These are phyloP conservation scores for Electrona antarctica DNA, from an alignment of 2,113 vertebrate genomes.

Conservation along the genomic window DNA sequence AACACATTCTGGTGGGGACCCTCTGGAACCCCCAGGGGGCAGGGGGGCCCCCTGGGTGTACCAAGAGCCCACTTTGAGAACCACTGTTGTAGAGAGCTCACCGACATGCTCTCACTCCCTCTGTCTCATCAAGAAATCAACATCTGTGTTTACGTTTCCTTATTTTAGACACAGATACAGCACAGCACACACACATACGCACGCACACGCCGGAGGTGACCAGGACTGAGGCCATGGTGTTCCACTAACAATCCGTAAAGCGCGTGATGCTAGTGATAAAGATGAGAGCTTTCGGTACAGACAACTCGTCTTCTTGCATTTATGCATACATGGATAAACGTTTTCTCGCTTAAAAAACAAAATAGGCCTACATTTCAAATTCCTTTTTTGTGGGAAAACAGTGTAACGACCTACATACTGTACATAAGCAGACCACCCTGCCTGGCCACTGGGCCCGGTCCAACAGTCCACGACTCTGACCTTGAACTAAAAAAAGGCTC, in stretches of 20 bases:
- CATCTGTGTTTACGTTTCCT: not conserved
- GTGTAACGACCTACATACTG: slow-evolving; percentile 22
- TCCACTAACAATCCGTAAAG: no score
- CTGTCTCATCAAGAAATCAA: not conserved
- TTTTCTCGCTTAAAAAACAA: slow-evolving; percentile 9
- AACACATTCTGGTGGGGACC: no score
- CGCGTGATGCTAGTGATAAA: no score
- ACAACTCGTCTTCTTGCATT: not conserved
- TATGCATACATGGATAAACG: not conserved
- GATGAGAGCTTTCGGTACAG: not conserved
- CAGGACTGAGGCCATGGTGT: not conserved
- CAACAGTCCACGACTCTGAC: slow-evolving; percentile 68
- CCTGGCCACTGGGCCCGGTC: slow-evolving; percentile 27
- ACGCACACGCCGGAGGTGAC: not conserved
- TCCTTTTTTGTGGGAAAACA: slow-evolving; percentile 34
- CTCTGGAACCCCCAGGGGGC: no score
- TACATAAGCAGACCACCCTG: slow-evolving; percentile 24
- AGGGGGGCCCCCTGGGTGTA: no score
- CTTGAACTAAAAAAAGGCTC: slow-evolving; percentile 83
- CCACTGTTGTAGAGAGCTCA: no score
- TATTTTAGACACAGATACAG: no score
- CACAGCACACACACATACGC: no score
- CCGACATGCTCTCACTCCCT: no score
- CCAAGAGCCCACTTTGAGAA: no score
- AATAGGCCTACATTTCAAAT: slow-evolving; percentile 13